phyloP scores from a whole-genome alignment of 2,113 vertebrate genomes.

The Macrotus californicus region DNA sequence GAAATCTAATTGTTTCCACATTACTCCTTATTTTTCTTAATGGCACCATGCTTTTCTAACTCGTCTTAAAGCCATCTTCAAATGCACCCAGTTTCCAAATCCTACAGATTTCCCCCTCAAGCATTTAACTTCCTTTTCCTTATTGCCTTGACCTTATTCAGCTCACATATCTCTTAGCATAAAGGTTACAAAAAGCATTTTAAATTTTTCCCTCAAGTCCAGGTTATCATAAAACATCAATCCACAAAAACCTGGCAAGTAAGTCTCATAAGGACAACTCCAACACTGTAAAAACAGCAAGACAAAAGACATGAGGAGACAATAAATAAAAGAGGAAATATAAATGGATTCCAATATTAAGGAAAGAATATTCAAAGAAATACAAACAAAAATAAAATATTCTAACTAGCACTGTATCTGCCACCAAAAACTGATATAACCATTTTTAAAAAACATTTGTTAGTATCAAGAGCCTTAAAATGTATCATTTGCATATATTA shows the following conservation, averaged over 20 bases:
- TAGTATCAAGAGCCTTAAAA: neutral
- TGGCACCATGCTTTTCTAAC: neutral
- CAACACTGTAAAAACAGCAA: neutral
- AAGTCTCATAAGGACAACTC: constrained; percentile 23
- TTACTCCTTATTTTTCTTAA: neutral
- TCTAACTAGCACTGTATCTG: neutral
- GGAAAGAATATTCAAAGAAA: constrained; percentile 11
- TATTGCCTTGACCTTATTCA: neutral
- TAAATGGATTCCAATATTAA: neutral
- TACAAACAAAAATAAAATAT: neutral
- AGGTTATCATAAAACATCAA: constrained; percentile 11
- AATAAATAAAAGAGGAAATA: constrained; percentile 16
- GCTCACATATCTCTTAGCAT: neutral
- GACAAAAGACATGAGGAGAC: constrained; percentile 1
- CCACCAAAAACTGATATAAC: neutral
- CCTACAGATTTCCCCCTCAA: neutral
- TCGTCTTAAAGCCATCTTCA: neutral
- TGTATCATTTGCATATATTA: neutral
- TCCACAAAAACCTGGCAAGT: constrained; percentile 24
- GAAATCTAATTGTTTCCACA: neutral
- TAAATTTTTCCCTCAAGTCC: constrained; percentile 40
- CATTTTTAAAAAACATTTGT: constrained; percentile 12
- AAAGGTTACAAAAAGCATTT: constrained; percentile 6
- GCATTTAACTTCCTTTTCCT: constrained; percentile 27
- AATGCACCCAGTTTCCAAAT: neutral